phyloP scores from a whole-genome alignment of 2,888 invertebrate genomes.

The Erebia ligea region DNA sequence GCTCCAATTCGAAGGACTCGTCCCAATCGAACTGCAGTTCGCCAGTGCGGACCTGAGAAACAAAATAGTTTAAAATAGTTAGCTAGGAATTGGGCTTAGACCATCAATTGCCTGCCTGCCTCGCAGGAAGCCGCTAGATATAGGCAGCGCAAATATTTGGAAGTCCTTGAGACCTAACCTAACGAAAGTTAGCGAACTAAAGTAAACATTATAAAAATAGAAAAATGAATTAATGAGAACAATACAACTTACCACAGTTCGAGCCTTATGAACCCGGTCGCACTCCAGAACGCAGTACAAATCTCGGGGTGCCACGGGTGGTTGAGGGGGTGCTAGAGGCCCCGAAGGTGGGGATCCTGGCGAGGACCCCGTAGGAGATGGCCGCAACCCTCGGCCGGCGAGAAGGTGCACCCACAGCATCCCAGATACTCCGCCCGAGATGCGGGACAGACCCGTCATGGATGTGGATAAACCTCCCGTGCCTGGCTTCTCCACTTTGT shows the following conservation, averaged over 20 bases:
- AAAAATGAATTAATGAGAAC: background rate
- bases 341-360: constrained; percentile 89
- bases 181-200: background rate
- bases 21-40: constrained; percentile 99
- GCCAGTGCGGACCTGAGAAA: constrained; percentile 90
- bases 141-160: no score
- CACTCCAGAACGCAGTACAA: constrained; percentile 99
- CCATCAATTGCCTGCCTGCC: no score
- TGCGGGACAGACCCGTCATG: constrained; percentile 79
- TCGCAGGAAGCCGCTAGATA: no score
- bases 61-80: background rate
- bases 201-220: background rate
- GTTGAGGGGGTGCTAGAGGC: constrained; percentile 77
- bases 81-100: no score
- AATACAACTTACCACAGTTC: constrained; percentile 89
- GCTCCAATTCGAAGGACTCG: constrained; percentile 98
- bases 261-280: constrained; percentile 97
- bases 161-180: no score
- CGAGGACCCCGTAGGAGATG: constrained; percentile 86
- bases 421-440: constrained; percentile 87
- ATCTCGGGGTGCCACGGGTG: constrained; percentile 86
- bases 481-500: constrained; percentile 91
- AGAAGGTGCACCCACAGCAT: constrained; percentile 95
- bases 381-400: constrained; percentile 93
- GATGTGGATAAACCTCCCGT: constrained; percentile 82